A percentile compares a stretch with the other conserved stretches of the same genome.
Evolutionary conservation across 2,113 vertebrate species (phyloP).

Genomic region (Pelobates fuscus): DNA sequence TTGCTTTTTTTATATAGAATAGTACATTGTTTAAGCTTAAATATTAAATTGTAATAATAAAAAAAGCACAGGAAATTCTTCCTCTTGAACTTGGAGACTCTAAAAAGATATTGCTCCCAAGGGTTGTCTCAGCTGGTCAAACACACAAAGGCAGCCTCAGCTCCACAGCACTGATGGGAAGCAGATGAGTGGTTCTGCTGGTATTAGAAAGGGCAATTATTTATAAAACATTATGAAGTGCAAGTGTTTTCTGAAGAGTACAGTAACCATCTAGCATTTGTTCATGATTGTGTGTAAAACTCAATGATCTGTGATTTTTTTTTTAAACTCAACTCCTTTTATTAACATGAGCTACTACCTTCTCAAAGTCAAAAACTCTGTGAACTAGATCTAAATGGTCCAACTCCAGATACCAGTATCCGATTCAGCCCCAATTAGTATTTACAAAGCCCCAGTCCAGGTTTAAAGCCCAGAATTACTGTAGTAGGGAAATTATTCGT

Average conservation of each 20-base stretch:
- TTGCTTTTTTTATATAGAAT: neutral
- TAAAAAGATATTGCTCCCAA: conserved; percentile 47
- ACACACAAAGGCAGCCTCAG: conserved; percentile 48
- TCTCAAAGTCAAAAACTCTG: too few relatives aligned
- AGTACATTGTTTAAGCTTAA: conserved; percentile 27
- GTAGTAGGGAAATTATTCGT: too few relatives aligned
- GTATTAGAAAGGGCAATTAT: neutral
- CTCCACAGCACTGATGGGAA: conserved; percentile 53
- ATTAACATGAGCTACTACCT: neutral
- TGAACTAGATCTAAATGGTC: too few relatives aligned
- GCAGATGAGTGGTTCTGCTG: conserved; percentile 48
- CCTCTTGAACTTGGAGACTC: conserved; percentile 53
- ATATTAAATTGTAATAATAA: conserved; percentile 28
- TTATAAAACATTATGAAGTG: neutral
- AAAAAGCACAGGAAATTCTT: conserved; percentile 54
- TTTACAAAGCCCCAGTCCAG: too few relatives aligned
- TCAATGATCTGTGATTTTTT: neutral
- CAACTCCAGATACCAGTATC: too few relatives aligned
- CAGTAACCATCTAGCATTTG: neutral
- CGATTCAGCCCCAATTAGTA: too few relatives aligned
- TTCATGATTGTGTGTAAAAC: neutral
- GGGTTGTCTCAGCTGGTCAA: conserved; percentile 51
- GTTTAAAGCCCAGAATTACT: too few relatives aligned
- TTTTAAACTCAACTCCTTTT: neutral
- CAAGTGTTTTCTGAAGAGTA: neutral